Conservation (phyloP, 2,888 invertebrate genomes). For the Eristalis tenax region DNA sequence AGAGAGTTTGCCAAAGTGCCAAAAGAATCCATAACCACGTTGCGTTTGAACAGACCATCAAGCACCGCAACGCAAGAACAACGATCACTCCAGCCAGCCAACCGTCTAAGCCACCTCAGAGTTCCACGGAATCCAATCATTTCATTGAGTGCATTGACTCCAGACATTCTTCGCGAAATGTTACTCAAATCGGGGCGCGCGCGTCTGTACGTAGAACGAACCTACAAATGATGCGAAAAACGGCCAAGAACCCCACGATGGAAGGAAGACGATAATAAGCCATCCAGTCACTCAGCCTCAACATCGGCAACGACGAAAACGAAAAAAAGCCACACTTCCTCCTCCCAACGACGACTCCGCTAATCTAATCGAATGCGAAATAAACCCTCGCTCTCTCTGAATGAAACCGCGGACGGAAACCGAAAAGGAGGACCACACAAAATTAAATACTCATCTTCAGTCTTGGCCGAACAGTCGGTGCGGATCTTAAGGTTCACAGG, state of each 20-base stretch:
- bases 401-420: conserved; percentile 69
- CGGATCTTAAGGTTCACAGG: background rate
- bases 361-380: conserved; percentile 67
- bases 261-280: conserved; percentile 28
- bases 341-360: conserved; percentile 8
- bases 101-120: conserved; percentile 50
- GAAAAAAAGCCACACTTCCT: conserved; percentile 3
- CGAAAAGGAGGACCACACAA: conserved; percentile 66
- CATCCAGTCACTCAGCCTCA: background rate
- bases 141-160: conserved; percentile 68
- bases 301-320: background rate
- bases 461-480: background rate
- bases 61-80: background rate
- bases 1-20: conserved; percentile 14
- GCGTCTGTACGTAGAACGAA: conserved; percentile 38
- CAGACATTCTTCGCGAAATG: conserved; percentile 62
- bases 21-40: background rate
- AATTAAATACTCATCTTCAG: conserved; percentile 51
- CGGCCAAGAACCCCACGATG: conserved; percentile 39
- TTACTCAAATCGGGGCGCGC: conserved; percentile 56
- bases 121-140: conserved; percentile 70
- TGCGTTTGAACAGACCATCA: background rate
- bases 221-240: conserved; percentile 5
- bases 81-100: conserved; percentile 5
- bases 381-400: conserved; percentile 31